Evolutionary conservation across 2,113 vertebrate genomes (phyloP).

Genomic region (Narcine bancroftii): DNA sequence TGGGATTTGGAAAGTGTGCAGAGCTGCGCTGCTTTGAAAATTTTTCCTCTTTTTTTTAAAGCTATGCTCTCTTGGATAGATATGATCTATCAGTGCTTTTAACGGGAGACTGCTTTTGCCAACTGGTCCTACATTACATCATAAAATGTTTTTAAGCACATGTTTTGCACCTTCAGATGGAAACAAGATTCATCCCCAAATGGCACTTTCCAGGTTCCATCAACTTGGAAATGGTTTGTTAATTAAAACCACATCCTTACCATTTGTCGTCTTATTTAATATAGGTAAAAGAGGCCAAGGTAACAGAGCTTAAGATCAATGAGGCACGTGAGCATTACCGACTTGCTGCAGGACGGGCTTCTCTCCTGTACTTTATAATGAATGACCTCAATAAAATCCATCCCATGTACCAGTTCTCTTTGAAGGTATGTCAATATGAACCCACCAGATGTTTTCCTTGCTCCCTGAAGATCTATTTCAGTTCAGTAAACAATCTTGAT

Average conservation of each 20-base stretch:
- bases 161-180: background rate
- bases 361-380: constrained; percentile 90
- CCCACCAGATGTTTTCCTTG: background rate
- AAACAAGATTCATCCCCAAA: background rate
- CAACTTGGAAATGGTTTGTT: background rate
- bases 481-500: background rate
- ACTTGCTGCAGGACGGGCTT: constrained; percentile 66
- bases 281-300: constrained; percentile 82
- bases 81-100: background rate
- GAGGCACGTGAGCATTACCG: constrained; percentile 85
- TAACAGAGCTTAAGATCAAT: constrained; percentile 80
- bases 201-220: background rate
- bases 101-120: background rate
- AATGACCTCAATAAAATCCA: constrained; percentile 81
- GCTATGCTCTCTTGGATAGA: background rate
- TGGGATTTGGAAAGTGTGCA: background rate
- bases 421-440: constrained; percentile 62
- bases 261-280: constrained; percentile 47
- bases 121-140: background rate
- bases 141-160: background rate
- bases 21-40: background rate
- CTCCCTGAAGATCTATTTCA: accelerated
- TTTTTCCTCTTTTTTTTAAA: background rate
- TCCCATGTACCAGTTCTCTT: constrained; percentile 92
- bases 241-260: background rate